Evolutionary conservation across 2,888 invertebrate genomes (phyloP).

Genomic region (Xestia xanthographa): DNA sequence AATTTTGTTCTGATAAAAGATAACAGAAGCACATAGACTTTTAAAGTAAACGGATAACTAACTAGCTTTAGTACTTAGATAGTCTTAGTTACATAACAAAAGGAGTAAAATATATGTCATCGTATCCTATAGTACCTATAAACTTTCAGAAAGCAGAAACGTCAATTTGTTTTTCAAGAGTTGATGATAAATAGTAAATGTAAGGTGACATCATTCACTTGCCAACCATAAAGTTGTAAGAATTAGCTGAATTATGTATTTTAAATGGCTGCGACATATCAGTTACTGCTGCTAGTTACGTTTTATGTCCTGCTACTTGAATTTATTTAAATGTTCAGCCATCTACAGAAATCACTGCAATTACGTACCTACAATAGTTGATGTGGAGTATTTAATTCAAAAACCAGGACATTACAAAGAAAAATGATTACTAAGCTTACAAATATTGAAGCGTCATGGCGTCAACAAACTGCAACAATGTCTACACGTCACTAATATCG

Average conservation of each 20-base stretch:
- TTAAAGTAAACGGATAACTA: slow-evolving; percentile 30
- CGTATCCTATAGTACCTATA: background rate
- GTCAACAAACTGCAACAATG: slow-evolving; percentile 49
- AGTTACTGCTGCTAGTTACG: slow-evolving; percentile 63
- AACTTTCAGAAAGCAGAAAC: slow-evolving; percentile 10
- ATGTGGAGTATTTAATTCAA: slow-evolving; percentile 50
- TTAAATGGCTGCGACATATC: slow-evolving; percentile 64
- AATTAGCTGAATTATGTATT: slow-evolving; percentile 60
- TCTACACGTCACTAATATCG: slow-evolving; percentile 11
- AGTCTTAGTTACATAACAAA: background rate
- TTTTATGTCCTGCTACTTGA: slow-evolving; percentile 62
- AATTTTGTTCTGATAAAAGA: slow-evolving; percentile 54
- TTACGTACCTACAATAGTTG: slow-evolving; percentile 54
- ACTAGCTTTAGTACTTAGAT: slow-evolving; percentile 22
- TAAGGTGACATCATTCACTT: slow-evolving; percentile 56
- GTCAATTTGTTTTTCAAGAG: slow-evolving; percentile 31
- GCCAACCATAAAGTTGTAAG: slow-evolving; percentile 42
- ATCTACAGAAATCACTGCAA: slow-evolving; percentile 59
- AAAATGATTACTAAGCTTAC: slow-evolving; percentile 9
- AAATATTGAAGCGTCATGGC: slow-evolving; percentile 9
- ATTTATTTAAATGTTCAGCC: slow-evolving; percentile 62
- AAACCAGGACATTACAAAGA: slow-evolving; percentile 29
- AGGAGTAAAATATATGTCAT: slow-evolving; percentile 3
- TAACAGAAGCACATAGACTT: slow-evolving; percentile 37
- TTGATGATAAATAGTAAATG: slow-evolving; percentile 44